phyloP scores from a whole-genome alignment of 2,797 vertebrate species.

The Avahi laniger region DNA sequence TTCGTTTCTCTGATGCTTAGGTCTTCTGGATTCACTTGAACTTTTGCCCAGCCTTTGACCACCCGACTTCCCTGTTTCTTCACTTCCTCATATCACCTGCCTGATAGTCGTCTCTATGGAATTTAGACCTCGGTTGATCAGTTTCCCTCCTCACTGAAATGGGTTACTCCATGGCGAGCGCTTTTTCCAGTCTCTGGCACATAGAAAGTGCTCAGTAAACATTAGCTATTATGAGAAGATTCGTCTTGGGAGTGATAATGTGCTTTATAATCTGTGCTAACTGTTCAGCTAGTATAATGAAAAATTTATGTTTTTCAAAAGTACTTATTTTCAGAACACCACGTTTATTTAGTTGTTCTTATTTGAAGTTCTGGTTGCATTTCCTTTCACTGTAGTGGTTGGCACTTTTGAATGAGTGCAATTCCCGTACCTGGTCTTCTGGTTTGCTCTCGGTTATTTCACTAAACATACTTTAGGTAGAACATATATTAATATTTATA shows the following conservation, averaged over 20 bases:
- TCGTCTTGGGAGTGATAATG: background rate
- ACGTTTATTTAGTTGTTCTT: background rate
- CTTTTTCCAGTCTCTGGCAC: background rate
- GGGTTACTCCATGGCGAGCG: background rate
- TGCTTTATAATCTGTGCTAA: slow-evolving; percentile 1
- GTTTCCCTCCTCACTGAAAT: background rate
- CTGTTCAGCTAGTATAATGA: background rate
- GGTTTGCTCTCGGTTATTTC: slow-evolving; percentile 44
- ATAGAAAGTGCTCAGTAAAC: background rate
- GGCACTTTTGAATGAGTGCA: background rate
- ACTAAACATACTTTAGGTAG: slow-evolving; percentile 45
- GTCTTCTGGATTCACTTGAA: background rate
- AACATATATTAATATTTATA: slow-evolving; percentile 51
- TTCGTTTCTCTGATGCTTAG: background rate
- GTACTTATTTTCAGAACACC: background rate
- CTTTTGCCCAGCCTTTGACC: background rate
- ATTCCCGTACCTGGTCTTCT: background rate
- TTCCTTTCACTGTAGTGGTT: background rate
- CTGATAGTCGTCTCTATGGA: background rate
- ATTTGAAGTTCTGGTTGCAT: background rate
- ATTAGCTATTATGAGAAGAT: background rate
- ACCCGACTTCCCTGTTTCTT: background rate
- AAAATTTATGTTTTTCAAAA: background rate
- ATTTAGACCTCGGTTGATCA: background rate
- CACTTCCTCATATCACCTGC: background rate